Percentiles rank a stretch among this genome's conserved stretches.
Evolutionary conservation across 2,888 invertebrate genomes (phyloP).

Genomic region (Leptinotarsa juncta): DNA sequence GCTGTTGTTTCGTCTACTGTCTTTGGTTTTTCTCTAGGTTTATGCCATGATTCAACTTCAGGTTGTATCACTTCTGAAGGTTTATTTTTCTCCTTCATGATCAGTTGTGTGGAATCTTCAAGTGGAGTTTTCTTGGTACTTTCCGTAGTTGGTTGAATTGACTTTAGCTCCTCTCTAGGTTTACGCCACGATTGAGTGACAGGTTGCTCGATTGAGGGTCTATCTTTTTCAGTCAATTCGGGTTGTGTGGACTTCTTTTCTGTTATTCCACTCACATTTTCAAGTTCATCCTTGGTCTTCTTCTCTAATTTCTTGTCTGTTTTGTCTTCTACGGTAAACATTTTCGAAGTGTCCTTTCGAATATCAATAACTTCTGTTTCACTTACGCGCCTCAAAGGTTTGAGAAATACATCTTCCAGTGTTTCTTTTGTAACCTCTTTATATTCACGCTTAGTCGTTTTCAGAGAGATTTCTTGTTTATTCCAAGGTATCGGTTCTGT

Average conservation of each 20-base stretch:
- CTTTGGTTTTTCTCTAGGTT: constrained; percentile 38
- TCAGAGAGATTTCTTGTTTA: constrained; percentile 57
- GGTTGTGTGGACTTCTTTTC: constrained; percentile 65
- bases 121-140: constrained; percentile 17
- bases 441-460: constrained; percentile 64
- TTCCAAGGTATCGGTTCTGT: constrained; percentile 67
- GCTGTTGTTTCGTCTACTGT: no score
- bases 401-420: constrained; percentile 67
- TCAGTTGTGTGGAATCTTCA: constrained; percentile 44
- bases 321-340: constrained; percentile 36
- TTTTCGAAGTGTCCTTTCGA: constrained; percentile 40
- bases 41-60: constrained; percentile 52
- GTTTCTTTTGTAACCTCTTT: constrained; percentile 64
- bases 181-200: constrained; percentile 54
- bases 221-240: constrained; percentile 62
- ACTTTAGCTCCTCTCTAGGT: constrained; percentile 66
- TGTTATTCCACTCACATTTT: constrained; percentile 49
- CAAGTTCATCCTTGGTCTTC: constrained; percentile 21
- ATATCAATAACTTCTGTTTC: constrained; percentile 53
- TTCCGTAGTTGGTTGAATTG: constrained; percentile 62
- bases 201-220: constrained; percentile 6
- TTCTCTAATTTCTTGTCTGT: constrained; percentile 10
- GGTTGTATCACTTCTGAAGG: constrained; percentile 52
- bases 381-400: constrained; percentile 62
- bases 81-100: constrained; percentile 45